Conservation (phyloP, 1,140 invertebrate species). For the Bombus soroeensis region DNA sequence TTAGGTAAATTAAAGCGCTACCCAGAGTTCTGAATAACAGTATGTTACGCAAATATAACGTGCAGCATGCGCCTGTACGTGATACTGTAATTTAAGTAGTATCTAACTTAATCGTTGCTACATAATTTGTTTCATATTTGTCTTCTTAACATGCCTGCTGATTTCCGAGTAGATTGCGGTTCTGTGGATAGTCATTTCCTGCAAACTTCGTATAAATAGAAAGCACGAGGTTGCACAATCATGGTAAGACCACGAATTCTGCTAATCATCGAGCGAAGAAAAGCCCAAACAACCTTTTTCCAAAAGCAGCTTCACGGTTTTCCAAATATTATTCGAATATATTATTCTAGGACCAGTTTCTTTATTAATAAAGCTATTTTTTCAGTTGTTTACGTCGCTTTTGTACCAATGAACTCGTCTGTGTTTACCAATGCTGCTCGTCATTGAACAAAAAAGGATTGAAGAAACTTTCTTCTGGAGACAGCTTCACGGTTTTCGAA, state of each 20-base stretch:
- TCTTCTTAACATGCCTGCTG: conserved; percentile 1
- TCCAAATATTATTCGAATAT: neutral
- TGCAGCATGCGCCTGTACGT: neutral
- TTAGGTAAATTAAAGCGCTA: conserved; percentile 29
- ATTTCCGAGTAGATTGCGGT: conserved; percentile 21
- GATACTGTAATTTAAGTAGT: conserved; percentile 8
- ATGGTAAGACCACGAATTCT: neutral
- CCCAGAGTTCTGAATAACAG: neutral
- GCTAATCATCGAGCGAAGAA: neutral
- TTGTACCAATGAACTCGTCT: no score
- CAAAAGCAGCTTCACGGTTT: neutral
- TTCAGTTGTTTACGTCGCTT: no score
- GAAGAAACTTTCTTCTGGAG: no score
- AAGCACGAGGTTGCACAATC: neutral
- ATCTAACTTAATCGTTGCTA: neutral
- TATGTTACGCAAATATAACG: neutral
- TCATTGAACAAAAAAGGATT: no score
- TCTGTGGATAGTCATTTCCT: conserved; percentile 38
- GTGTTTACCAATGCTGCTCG: no score
- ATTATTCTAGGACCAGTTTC: no score
- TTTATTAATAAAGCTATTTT: no score
- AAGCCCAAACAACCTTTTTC: neutral
- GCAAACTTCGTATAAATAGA: conserved; percentile 7
- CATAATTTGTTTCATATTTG: conserved; percentile 6
- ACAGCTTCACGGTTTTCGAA: no score